Conservation (phyloP, 2,888 invertebrate genomes). For the Apamea crenata region DNA sequence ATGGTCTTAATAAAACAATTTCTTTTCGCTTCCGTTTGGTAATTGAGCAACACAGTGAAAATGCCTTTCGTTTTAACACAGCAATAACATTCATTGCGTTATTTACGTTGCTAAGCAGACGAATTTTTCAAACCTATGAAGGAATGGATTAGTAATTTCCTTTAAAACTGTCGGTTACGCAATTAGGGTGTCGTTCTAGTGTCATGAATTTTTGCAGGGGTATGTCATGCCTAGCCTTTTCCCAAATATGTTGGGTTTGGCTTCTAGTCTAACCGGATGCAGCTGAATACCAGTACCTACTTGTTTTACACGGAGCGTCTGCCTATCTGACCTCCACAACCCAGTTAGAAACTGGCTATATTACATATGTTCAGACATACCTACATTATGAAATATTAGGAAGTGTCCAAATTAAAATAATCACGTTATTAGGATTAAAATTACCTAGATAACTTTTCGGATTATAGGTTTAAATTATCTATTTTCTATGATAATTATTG, state of each 20-base stretch:
- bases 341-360: neutral
- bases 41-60: neutral
- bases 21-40: neutral
- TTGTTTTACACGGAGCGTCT: too few species aligned
- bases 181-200: neutral
- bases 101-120: neutral
- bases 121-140: neutral
- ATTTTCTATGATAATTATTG: neutral
- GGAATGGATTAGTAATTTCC: neutral
- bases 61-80: neutral
- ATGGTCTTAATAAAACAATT: neutral
- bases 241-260: neutral
- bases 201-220: neutral
- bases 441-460: conserved; percentile 6
- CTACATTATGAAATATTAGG: neutral
- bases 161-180: neutral
- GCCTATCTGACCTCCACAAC: too few species aligned
- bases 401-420: neutral
- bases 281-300: too few species aligned
- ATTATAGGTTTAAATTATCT: conserved; percentile 8
- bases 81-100: neutral
- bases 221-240: neutral
- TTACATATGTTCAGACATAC: too few species aligned
- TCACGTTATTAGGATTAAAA: conserved; percentile 25
- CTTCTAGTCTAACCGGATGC: neutral